Evolutionary conservation across 2,113 vertebrate genomes (phyloP), one percentile per base, ranked within the genome.

Genomic region (Forbesichthys agassizii): DNA sequence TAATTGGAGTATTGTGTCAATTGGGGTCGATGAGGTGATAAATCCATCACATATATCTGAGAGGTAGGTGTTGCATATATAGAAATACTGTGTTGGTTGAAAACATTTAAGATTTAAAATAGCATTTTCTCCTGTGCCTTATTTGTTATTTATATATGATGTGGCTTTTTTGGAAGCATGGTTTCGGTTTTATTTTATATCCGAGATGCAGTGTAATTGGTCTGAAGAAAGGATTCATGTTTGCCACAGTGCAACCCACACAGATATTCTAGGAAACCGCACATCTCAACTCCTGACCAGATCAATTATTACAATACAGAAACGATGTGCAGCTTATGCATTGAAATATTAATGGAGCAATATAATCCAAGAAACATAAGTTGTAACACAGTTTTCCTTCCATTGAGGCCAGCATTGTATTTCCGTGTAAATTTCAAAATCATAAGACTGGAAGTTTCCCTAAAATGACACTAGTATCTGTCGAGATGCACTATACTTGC

Each of bases 121-220:
- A 1, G 36, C 36, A 6, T 5, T 1, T n/a, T 14, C 7, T 54
- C 7, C 11, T 54, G 52, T 7, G n/a, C 52, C 13, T 53, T 14
- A 16, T 51, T 33, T 51, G 48, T 64, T 64, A 64, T 61, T 61
- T 61, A 42, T 55, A 66, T 13, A 5, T 58, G 20, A 56, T 66
- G 56, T 51, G 51, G 49, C 55, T 47, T 61, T 27, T 71, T 18
- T 54, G 10, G 14, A 16, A 10, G 33, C 11, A 46, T 54, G 20
- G 27, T 66, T 54, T 66, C 64, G 36, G 14, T 53, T 66, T 66
- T 66, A 66, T 66, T 66, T 46, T 58, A 85, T 48, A 78, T 68
- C 48, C 6, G 20, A 78, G 55, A 66, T 61, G 53, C 61, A 56
- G 65, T 69, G 20, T 46, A 61, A 16, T 36, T 58, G 12, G 48